These are phyloP conservation scores for Astropecten irregularis DNA, from an alignment of 53 echinoderm and acorn worm species.

Conservation along the genomic window DNA sequence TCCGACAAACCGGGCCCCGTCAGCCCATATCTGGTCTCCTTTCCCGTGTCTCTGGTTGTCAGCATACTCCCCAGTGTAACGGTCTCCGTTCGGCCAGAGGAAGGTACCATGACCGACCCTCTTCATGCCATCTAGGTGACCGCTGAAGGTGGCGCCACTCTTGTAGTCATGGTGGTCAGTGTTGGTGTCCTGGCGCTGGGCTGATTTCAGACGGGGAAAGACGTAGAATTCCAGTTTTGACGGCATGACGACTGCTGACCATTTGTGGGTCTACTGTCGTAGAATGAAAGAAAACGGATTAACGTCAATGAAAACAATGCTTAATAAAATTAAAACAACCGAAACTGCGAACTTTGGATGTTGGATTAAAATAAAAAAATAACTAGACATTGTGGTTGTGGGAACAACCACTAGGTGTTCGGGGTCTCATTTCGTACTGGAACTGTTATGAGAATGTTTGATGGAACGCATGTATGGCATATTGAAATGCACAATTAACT, in stretches of 20 bases:
- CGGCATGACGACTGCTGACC: slow-evolving; percentile 60
- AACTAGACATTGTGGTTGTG: no score
- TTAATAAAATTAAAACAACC: no score
- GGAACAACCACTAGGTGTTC: no score
- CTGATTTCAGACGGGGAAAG: slow-evolving; percentile 89
- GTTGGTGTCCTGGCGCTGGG: slow-evolving; percentile 55
- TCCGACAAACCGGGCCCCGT: slow-evolving; percentile 83
- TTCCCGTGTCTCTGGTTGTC: slow-evolving; percentile 88
- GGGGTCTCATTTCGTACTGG: no score
- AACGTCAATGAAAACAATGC: background rate
- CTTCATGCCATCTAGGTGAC: slow-evolving; percentile 79
- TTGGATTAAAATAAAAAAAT: no score
- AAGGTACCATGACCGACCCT: slow-evolving; percentile 81
- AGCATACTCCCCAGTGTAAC: slow-evolving; percentile 80
- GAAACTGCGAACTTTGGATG: no score
- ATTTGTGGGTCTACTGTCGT: background rate
- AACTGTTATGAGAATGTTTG: no score
- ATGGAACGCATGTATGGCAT: no score
- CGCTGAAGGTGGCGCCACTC: slow-evolving; percentile 89
- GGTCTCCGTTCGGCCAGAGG: slow-evolving; percentile 94
- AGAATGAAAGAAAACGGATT: background rate
- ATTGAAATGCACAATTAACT: no score
- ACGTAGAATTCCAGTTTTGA: slow-evolving; percentile 84
- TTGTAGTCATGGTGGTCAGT: slow-evolving; percentile 82
- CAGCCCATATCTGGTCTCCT: slow-evolving; percentile 91